A percentile compares a stretch with the other conserved stretches of the same genome.
phyloP scores from a whole-genome alignment of 2,888 invertebrate genomes.

The Aethes cnicana region DNA sequence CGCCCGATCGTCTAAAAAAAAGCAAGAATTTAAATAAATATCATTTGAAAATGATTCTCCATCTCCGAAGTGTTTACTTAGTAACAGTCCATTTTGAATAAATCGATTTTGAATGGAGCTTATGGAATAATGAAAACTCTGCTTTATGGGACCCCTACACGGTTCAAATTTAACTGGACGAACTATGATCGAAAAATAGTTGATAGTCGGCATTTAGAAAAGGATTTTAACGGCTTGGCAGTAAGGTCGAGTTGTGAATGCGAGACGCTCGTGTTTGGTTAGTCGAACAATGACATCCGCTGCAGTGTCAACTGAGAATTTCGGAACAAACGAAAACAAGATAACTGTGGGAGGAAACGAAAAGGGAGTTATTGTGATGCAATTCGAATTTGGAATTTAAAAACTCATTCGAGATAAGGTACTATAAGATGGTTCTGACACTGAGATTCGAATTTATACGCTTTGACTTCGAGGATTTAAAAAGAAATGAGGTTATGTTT shows the following conservation, averaged over 20 bases:
- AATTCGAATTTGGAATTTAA: conserved; percentile 43
- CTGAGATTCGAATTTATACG: conserved; percentile 9
- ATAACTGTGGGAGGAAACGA: conserved; percentile 35
- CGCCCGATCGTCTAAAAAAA: conserved; percentile 62
- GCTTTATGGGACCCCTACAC: conserved; percentile 37
- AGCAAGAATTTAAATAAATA: conserved; percentile 75
- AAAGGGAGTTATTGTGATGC: conserved; percentile 51
- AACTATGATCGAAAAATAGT: conserved; percentile 33
- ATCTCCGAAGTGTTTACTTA: conserved; percentile 75
- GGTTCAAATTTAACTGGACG: conserved; percentile 35
- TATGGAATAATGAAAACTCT: conserved; percentile 35
- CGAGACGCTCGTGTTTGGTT: conserved; percentile 25
- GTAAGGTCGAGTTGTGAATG: conserved; percentile 45
- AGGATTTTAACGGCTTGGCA: conserved; percentile 39
- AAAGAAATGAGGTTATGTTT: too few species aligned
- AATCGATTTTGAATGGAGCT: conserved; percentile 63
- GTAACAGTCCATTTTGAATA: conserved; percentile 75
- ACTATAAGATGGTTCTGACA: conserved; percentile 4
- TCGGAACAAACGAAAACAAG: conserved; percentile 49
- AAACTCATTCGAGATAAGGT: conserved; percentile 13
- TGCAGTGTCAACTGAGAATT: conserved; percentile 52
- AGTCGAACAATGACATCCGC: conserved; percentile 55
- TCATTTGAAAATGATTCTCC: conserved; percentile 70
- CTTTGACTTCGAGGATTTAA: not conserved
- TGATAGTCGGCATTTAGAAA: conserved; percentile 40